These are phyloP conservation scores for Butorides virescens DNA, from an alignment of 2,113 vertebrate genomes.

Conservation along the genomic window DNA sequence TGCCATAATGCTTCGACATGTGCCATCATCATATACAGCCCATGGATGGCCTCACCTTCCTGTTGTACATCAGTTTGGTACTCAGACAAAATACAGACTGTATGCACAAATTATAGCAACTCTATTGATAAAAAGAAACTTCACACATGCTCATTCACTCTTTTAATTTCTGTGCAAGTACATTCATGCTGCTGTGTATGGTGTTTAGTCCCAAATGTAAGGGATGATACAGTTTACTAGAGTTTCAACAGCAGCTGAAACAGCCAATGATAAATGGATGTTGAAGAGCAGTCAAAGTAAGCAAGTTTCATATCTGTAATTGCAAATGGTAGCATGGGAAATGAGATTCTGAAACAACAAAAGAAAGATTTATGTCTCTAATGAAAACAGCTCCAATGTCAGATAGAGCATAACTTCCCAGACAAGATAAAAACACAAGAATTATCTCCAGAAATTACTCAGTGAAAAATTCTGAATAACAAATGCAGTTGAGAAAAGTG, in stretches of 20 bases:
- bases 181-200: background rate
- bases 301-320: constrained; percentile 24
- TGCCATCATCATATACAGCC: background rate
- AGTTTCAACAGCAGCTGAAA: constrained; percentile 1
- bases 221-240: background rate
- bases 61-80: background rate
- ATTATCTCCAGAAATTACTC: constrained; percentile 19
- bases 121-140: background rate
- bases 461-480: constrained; percentile 23
- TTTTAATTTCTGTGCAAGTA: background rate
- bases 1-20: background rate
- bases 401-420: constrained; percentile 32
- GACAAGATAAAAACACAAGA: constrained; percentile 48
- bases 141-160: background rate
- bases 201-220: background rate
- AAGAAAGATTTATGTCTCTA: constrained; percentile 40
- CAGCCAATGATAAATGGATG: background rate
- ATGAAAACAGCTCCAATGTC: constrained; percentile 36
- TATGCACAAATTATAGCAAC: background rate
- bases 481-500: constrained; percentile 20
- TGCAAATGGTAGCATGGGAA: constrained; percentile 55
- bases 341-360: constrained; percentile 15
- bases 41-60: background rate
- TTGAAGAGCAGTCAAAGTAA: constrained; percentile 31
- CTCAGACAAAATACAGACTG: background rate